Evolutionary conservation across 2,888 invertebrate species (phyloP).

Genomic region (Lasioglossum lativentre): DNA sequence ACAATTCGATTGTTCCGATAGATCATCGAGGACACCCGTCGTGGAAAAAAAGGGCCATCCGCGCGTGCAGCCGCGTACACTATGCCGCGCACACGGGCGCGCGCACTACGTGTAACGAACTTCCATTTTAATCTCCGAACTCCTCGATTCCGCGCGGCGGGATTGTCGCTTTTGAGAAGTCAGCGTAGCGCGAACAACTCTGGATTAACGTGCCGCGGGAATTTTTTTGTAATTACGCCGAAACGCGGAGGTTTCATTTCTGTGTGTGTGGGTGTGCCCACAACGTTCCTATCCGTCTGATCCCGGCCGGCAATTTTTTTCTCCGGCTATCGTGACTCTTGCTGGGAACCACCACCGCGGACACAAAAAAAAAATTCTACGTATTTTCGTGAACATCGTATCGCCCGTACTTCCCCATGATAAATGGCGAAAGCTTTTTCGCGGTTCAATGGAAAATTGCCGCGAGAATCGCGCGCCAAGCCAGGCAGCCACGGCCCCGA

Average conservation of each 20-base stretch:
- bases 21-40: constrained; percentile 25
- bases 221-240: constrained; percentile 42
- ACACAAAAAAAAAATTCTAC: background rate
- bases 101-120: constrained; percentile 49
- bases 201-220: constrained; percentile 23
- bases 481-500: background rate
- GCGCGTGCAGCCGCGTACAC: background rate
- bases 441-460: constrained; percentile 7
- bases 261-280: background rate
- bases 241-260: constrained; percentile 27
- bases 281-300: background rate
- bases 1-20: constrained; percentile 43
- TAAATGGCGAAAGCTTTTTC: background rate
- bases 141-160: constrained; percentile 39
- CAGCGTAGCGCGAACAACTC: constrained; percentile 38
- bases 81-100: background rate
- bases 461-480: background rate
- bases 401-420: background rate
- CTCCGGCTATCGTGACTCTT: background rate
- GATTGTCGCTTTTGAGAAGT: constrained; percentile 53
- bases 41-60: background rate
- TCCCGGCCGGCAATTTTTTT: background rate
- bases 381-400: background rate
- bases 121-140: constrained; percentile 47
- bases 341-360: background rate